Evolutionary conservation across 2,888 invertebrate species (phyloP).

Genomic region (Ryuthela nishihirai): DNA sequence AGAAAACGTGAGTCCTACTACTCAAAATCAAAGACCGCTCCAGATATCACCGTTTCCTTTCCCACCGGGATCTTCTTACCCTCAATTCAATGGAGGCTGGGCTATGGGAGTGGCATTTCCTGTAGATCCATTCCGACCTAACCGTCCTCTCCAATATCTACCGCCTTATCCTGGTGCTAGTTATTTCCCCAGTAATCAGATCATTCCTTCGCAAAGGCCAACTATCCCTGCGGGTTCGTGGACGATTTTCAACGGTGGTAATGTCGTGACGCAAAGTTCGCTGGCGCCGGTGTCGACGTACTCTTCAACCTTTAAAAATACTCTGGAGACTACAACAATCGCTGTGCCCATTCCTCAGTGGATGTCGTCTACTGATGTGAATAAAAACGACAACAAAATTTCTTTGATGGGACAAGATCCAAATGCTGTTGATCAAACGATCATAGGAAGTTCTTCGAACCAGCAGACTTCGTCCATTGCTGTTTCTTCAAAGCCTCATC

Average conservation of each 20-base stretch:
- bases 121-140: conserved; percentile 13
- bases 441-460: too few species aligned
- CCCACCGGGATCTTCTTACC: conserved; percentile 13
- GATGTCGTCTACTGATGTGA: conserved; percentile 6
- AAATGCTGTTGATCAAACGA: too few species aligned
- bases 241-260: conserved; percentile 12
- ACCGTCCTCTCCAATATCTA: conserved; percentile 16
- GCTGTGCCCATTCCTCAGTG: conserved; percentile 29
- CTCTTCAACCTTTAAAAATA: background rate
- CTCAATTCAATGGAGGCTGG: conserved; percentile 8
- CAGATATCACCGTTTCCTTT: conserved; percentile 23
- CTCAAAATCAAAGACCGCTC: conserved; percentile 16
- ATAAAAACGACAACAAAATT: too few species aligned
- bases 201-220: background rate
- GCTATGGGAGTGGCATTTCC: conserved; percentile 26
- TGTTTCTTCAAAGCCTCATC: too few species aligned
- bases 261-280: background rate
- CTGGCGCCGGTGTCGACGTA: background rate
- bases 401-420: too few species aligned
- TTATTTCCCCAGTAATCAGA: conserved; percentile 1
- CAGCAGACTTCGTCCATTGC: too few species aligned
- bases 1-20: background rate
- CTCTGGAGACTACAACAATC: conserved; percentile 9
- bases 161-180: conserved; percentile 2
- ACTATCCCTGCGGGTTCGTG: background rate